phyloP scores from a whole-genome alignment of 1,140 invertebrate species.

The Drosophila auraria region DNA sequence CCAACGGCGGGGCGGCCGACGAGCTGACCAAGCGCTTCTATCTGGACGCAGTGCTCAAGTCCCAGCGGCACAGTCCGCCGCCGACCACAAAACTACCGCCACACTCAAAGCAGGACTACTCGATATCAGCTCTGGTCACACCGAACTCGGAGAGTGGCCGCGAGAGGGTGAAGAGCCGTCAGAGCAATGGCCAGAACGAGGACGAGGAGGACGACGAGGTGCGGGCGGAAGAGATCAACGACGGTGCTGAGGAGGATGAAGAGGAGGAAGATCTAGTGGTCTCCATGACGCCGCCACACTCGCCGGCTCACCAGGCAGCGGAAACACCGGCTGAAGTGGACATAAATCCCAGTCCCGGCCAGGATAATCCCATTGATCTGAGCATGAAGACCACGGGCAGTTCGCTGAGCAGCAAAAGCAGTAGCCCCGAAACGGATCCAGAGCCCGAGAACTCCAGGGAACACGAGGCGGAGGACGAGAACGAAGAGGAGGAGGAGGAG shows the following conservation, averaged over 20 bases:
- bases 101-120: constrained; percentile 74
- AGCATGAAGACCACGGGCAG: constrained; percentile 89
- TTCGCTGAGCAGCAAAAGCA: constrained; percentile 76
- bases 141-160: constrained; percentile 82
- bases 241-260: constrained; percentile 10
- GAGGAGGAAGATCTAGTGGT: constrained; percentile 78
- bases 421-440: constrained; percentile 46
- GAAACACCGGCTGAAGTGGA: constrained; percentile 3
- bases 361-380: constrained; percentile 93
- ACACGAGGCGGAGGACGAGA: constrained; percentile 60
- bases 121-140: constrained; percentile 78
- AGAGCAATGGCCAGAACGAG: constrained; percentile 66
- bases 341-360: constrained; percentile 70
- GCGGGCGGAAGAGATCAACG: constrained; percentile 13
- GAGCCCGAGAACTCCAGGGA: constrained; percentile 51
- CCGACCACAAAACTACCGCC: constrained; percentile 67
- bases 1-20: constrained; percentile 85
- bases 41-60: constrained; percentile 90
- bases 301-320: constrained; percentile 54
- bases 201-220: constrained; percentile 43
- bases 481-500: constrained; percentile 65
- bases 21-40: constrained; percentile 89
- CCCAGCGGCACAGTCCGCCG: constrained; percentile 85
- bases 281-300: constrained; percentile 83
- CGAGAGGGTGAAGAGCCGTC: constrained; percentile 68